Percentiles rank a stretch among this genome's conserved stretches.
phyloP scores from a whole-genome alignment of 2,113 vertebrate species.

The Pelusios castaneus region DNA sequence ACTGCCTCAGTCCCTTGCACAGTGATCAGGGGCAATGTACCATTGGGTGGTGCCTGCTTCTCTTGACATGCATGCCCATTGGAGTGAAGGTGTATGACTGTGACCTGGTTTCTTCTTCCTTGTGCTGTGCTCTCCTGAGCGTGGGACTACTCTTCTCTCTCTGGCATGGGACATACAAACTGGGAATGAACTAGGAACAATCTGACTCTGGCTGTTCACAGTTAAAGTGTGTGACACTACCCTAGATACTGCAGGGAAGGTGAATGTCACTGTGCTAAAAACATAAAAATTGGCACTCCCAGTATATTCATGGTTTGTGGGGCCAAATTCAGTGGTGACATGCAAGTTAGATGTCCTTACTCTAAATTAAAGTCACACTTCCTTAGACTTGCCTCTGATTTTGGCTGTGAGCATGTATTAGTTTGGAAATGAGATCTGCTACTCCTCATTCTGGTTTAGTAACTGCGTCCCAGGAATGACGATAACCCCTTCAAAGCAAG shows the following conservation, averaged over 20 bases:
- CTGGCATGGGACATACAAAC: too few relatives aligned
- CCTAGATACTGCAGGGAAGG: not conserved
- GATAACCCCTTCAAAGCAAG: not conserved
- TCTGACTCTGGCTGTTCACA: not conserved
- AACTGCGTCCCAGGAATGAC: not conserved
- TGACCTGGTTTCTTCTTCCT: too few relatives aligned
- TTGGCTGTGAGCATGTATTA: not conserved
- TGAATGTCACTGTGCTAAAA: not conserved
- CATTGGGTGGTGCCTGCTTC: too few relatives aligned
- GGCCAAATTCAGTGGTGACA: not conserved
- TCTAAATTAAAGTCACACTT: not conserved
- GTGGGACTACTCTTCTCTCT: too few relatives aligned
- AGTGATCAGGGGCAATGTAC: too few relatives aligned
- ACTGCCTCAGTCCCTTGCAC: too few relatives aligned
- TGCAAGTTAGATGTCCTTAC: not conserved
- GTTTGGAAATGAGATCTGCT: not conserved
- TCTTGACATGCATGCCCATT: too few relatives aligned
- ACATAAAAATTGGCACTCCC: not conserved
- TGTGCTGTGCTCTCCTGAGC: too few relatives aligned
- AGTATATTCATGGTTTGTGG: not conserved
- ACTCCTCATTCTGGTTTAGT: not conserved
- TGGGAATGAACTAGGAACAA: not conserved
- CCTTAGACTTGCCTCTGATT: not conserved
- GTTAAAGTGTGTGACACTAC: not conserved
- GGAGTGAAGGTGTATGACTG: too few relatives aligned